Percentiles rank a stretch among this genome's conserved stretches.
These are phyloP conservation scores for Apodemus sylvaticus DNA, from an alignment of 2,113 vertebrate species.

Conservation along the genomic window DNA sequence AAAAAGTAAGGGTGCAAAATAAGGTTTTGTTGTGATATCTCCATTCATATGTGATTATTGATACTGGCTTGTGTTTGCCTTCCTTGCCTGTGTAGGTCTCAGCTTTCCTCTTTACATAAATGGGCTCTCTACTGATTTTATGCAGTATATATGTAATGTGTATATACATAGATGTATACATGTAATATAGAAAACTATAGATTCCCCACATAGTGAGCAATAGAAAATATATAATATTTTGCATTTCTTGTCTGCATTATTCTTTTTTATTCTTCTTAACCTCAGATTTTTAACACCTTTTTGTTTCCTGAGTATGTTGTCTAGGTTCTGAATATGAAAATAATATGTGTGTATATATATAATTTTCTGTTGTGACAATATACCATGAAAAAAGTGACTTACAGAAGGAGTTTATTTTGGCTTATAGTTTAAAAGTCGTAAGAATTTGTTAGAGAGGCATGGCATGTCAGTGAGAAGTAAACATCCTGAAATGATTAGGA, in stretches of 20 bases:
- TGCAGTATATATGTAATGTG: not conserved
- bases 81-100: not conserved
- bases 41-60: not conserved
- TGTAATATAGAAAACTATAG: too few species aligned
- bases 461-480: too few species aligned
- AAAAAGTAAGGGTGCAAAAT: not conserved
- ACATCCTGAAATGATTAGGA: not conserved
- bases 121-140: not conserved
- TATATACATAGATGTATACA: not conserved
- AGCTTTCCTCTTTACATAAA: not conserved
- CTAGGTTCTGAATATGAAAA: not conserved
- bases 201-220: not conserved
- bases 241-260: not conserved
- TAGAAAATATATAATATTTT: not conserved
- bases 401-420: not conserved
- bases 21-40: not conserved
- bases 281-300: not conserved
- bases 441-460: not conserved
- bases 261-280: not conserved
- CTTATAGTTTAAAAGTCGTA: not conserved
- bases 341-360: not conserved
- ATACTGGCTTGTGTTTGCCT: not conserved
- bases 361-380: not conserved
- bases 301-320: not conserved
- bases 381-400: not conserved